Evolutionary conservation across 2,797 vertebrate species (phyloP), one percentile per base, ranked within the genome.

Genomic region (Liasis olivaceus): DNA sequence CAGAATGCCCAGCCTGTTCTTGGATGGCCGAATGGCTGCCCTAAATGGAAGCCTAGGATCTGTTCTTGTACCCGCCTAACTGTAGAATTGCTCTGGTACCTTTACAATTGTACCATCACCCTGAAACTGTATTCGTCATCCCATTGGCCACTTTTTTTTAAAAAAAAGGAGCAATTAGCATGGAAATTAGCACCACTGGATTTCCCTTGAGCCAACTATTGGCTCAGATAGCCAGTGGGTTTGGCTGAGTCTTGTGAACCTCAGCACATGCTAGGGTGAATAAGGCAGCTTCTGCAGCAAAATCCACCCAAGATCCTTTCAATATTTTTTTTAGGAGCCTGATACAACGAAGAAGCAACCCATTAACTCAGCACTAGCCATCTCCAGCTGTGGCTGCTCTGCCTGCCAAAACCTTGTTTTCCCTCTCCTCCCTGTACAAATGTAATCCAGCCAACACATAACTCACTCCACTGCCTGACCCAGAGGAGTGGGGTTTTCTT

Each of bases 221-320:
- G 72, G 72, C 63, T 24, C 2, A 2, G 81, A 20, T 22, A 36
- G 0, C 92, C 95, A 3, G 0, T 51, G 72, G 72, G 36, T 77
- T 77, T 22, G 8, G 36, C 36, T 36, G 7, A 47, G 96, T 94
- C 96, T 94, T 66, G 94, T 95, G 95, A 96, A 93, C 91, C 81
- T 9, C 0, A 84, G 91, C 95, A 95, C 94, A 96, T 95, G 92
- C 96, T 92, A 93, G 95, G 90, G 93, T 95, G 95, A 96, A 96
- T 93, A 97, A 93, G 95, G 93, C 90, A 64, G 56, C 85, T 17
- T 42, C 51, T 89, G 91, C 94, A 87, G 90, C 0, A 88, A 89
- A 95, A 92, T 56, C 94, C 93, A 93, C 1, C 11, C 20, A 22
- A 28, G 54, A 2, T 1, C 22, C 15, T 17, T 20, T 5, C 5